phyloP scores from a whole-genome alignment of 1,140 invertebrate genomes.

The Brachionus rotundiformis region DNA sequence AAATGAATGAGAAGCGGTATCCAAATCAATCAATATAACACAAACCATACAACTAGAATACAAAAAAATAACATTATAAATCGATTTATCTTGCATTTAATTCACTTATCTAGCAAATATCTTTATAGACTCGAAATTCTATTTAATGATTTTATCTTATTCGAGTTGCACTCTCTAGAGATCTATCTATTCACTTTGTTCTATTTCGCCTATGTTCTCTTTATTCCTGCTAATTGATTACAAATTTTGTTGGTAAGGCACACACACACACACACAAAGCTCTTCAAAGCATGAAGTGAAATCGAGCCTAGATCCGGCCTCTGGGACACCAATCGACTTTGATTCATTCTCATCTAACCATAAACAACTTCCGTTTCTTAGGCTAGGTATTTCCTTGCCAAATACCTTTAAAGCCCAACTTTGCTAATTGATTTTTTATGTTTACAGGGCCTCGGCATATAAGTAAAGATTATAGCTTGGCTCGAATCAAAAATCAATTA shows the following conservation, averaged over 20 bases:
- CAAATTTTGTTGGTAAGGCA: constrained; percentile 38
- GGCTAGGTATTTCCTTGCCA: constrained; percentile 31
- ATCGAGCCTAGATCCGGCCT: neutral
- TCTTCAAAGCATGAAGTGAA: neutral
- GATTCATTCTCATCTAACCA: constrained; percentile 26
- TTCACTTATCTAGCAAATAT: constrained; percentile 43
- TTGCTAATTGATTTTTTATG: constrained; percentile 28
- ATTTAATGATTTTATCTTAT: constrained; percentile 42
- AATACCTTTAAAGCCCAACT: neutral
- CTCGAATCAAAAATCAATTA: constrained; percentile 29
- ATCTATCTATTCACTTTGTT: neutral
- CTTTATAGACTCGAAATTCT: constrained; percentile 32
- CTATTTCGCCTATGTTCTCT: neutral
- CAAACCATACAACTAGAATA: constrained; percentile 36
- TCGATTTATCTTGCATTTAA: constrained; percentile 42
- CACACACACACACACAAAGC: neutral
- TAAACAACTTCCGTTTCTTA: constrained; percentile 26
- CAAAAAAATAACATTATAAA: constrained; percentile 38
- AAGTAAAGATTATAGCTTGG: neutral
- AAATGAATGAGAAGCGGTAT: constrained; percentile 22
- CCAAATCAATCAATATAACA: constrained; percentile 44
- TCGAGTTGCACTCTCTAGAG: constrained; percentile 35
- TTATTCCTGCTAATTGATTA: constrained; percentile 32
- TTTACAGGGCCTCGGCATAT: neutral
- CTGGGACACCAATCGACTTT: neutral